Evolutionary conservation across 2,113 vertebrate species (phyloP).

Genomic region (Archilochus colubris): DNA sequence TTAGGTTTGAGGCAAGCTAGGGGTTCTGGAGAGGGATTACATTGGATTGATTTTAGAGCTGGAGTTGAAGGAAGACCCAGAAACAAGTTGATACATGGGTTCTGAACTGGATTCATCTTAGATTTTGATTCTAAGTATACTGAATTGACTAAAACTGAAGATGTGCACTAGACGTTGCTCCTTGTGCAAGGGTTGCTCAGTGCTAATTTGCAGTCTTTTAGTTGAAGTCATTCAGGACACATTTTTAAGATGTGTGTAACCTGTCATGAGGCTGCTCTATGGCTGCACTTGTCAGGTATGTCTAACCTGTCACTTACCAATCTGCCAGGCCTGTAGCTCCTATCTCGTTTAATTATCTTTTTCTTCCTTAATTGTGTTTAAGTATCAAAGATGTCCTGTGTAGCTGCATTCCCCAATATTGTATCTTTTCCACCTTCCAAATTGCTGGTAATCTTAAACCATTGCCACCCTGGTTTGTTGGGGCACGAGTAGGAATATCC

Average conservation of each 20-base stretch:
- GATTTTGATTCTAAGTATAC: not conserved
- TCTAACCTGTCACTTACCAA: not conserved
- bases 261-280: not conserved
- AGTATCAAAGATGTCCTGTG: not conserved
- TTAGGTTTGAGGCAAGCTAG: not conserved
- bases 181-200: not conserved
- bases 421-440: not conserved
- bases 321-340: not conserved
- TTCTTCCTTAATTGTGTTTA: not conserved
- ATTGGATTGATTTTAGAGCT: not conserved
- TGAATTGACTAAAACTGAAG: not conserved
- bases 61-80: not conserved
- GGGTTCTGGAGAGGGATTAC: not conserved
- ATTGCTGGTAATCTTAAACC: not conserved
- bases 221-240: not conserved
- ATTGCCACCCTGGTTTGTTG: not conserved
- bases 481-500: not conserved
- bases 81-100: not conserved
- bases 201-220: not conserved
- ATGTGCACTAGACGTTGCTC: not conserved
- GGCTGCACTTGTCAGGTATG: not conserved
- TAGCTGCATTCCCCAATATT: not conserved
- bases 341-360: not conserved
- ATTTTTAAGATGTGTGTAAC: not conserved
- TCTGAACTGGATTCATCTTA: not conserved